These are phyloP conservation scores for Drosophila recens DNA, from an alignment of 2,888 invertebrate genomes.

Conservation along the genomic window DNA sequence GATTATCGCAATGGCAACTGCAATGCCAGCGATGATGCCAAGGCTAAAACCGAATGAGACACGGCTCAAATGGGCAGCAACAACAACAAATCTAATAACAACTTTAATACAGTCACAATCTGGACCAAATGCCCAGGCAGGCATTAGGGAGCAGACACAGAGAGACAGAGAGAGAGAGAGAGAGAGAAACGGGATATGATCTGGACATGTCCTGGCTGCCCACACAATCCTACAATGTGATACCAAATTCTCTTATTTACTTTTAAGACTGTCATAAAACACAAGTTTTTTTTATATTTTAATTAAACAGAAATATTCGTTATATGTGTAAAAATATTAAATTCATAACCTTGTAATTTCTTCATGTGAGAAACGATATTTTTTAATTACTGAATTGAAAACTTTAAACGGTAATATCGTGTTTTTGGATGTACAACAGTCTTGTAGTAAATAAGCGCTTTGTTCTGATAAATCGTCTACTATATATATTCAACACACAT, in stretches of 20 bases:
- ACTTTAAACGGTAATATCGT: not conserved
- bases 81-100: not conserved
- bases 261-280: not conserved
- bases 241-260: conserved; percentile 35
- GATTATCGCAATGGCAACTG: conserved; percentile 34
- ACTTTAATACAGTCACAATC: conserved; percentile 53
- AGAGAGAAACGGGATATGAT: not conserved
- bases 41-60: conserved; percentile 64
- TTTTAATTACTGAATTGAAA: not conserved
- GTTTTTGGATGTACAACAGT: not conserved
- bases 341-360: not conserved
- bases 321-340: not conserved
- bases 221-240: conserved; percentile 50
- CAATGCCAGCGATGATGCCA: conserved; percentile 60
- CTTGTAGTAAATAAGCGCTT: not conserved
- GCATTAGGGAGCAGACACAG: conserved; percentile 15
- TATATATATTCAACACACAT: conserved; percentile 2
- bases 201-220: conserved; percentile 1
- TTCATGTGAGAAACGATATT: not conserved
- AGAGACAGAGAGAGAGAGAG: not conserved
- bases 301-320: not conserved
- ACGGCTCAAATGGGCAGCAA: conserved; percentile 33
- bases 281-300: not conserved
- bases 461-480: conserved; percentile 27
- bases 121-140: conserved; percentile 54